Conservation (phyloP, 2,113 vertebrate species). For the Gracilinanus agilis region DNA sequence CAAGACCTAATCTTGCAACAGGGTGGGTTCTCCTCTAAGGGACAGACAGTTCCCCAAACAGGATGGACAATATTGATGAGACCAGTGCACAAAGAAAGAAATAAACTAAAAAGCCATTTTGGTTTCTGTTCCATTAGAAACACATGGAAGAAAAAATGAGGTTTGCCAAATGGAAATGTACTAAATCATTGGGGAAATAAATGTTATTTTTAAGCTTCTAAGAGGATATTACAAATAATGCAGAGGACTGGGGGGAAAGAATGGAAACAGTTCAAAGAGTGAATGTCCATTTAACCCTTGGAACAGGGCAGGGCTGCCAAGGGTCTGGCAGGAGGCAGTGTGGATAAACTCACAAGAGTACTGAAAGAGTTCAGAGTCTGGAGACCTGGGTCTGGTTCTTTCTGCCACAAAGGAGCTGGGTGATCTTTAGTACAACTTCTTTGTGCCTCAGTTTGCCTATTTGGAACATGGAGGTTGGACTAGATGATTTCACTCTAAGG, state of each 20-base stretch:
- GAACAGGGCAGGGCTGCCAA: slow-evolving; percentile 54
- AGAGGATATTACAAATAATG: slow-evolving; percentile 74
- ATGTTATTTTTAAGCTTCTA: slow-evolving; percentile 77
- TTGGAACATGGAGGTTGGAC: neutral
- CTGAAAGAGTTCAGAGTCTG: neutral
- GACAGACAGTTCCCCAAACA: slow-evolving; percentile 50
- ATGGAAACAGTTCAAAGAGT: slow-evolving; percentile 75
- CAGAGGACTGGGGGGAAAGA: slow-evolving; percentile 50
- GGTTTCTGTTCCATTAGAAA: slow-evolving; percentile 78
- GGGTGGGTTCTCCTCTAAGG: slow-evolving; percentile 50
- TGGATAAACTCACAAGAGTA: neutral
- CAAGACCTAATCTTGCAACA: neutral
- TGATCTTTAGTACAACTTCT: neutral
- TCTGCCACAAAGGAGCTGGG: neutral
- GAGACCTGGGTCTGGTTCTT: neutral
- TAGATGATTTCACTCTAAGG: neutral
- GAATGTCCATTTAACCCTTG: slow-evolving; percentile 61
- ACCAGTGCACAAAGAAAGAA: slow-evolving; percentile 60
- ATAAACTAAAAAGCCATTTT: slow-evolving; percentile 71
- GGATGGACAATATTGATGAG: slow-evolving; percentile 59
- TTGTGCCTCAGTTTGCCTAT: neutral
- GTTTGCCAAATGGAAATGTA: slow-evolving; percentile 77
- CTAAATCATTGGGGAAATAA: slow-evolving; percentile 73
- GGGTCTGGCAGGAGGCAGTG: slow-evolving; percentile 10
- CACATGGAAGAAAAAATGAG: slow-evolving; percentile 73